phyloP scores from a whole-genome alignment of 2,888 invertebrate genomes.

The Cephus pulcher region DNA sequence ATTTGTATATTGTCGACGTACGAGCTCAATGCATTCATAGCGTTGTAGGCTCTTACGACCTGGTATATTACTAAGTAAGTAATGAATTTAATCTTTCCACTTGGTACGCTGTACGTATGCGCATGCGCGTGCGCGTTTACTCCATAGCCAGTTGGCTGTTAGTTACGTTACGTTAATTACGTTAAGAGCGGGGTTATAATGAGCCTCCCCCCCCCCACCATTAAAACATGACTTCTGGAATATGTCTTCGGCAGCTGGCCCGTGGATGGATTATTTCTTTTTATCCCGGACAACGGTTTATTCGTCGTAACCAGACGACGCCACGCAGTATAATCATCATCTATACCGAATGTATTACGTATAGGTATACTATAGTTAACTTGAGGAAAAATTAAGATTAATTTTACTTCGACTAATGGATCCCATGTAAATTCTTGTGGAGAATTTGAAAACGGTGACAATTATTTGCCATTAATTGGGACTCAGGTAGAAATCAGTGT shows the following conservation, averaged over 20 bases:
- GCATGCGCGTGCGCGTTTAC: conserved; percentile 12
- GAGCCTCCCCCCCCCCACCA: conserved; percentile 38
- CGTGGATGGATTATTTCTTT: conserved; percentile 41
- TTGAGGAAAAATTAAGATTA: not conserved
- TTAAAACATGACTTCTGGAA: conserved; percentile 54
- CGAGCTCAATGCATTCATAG: not conserved
- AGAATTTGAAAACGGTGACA: not conserved
- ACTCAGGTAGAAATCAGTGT: not conserved
- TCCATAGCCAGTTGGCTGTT: conserved; percentile 34
- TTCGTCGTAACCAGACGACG: conserved; percentile 35
- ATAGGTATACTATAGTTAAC: not conserved
- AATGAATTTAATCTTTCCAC: conserved; percentile 50
- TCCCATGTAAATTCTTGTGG: not conserved
- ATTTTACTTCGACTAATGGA: not conserved
- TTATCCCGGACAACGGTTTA: conserved; percentile 38
- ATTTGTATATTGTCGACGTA: not conserved
- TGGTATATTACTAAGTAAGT: conserved; percentile 24
- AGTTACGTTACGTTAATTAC: conserved; percentile 40
- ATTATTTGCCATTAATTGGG: not conserved
- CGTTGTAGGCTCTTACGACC: not conserved
- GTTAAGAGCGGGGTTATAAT: conserved; percentile 53
- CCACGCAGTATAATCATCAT: conserved; percentile 29
- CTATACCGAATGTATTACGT: not conserved
- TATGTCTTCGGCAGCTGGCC: conserved; percentile 51
- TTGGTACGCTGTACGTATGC: conserved; percentile 20